Evolutionary conservation across 2,797 vertebrate genomes (phyloP), one percentile per base, ranked within the genome.

Genomic region (Coendou prehensilis): DNA sequence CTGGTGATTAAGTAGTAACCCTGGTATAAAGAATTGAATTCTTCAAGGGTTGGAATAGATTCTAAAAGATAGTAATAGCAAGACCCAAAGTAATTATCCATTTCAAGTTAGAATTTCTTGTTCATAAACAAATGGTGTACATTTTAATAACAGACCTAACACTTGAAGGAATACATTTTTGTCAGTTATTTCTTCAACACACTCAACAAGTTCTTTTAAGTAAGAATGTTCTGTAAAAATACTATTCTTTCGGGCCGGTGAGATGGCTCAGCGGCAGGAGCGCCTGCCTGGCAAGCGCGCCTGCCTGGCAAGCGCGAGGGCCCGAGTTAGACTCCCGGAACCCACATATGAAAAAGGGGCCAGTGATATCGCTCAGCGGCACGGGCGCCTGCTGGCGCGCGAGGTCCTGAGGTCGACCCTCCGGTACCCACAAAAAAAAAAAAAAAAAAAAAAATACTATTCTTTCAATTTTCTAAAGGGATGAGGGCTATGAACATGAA

Each of bases 381-480:
- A 41, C 37, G 37, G 37, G 37, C 37, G 37, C 37, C 37, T 41
- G 37, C 37, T 41, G 37, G 37, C 37, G 2, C 37, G 37, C 37
- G 37, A 41, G 37, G 37, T 41, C 37, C 37, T 41, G 37, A 41
- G 37, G 37, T 41, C 37, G 37, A 41, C 37, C 37, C 37, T 2
- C 37, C 37, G 37, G 37, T 41, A 41, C 37, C 37, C 37, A 41
- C 37, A 41, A 2, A 41, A 41, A 41, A 41, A 41, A 41, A 41
- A 41, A 41, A 2, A 41, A 41, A 41, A 41, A 41, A 41, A 41
- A 41, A 41, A 41, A 41, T 41, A 41, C 37, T 79, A 17, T 75
- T 93, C 64, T 93, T 97, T 91, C 30, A 87, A 9, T 71, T 95
- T 83, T 1, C 59, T 80, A n/a, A 94, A 61, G 23, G 91, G 22